Conservation (phyloP, 2,113 vertebrate genomes). For the Beaufortia kweichowensis region DNA sequence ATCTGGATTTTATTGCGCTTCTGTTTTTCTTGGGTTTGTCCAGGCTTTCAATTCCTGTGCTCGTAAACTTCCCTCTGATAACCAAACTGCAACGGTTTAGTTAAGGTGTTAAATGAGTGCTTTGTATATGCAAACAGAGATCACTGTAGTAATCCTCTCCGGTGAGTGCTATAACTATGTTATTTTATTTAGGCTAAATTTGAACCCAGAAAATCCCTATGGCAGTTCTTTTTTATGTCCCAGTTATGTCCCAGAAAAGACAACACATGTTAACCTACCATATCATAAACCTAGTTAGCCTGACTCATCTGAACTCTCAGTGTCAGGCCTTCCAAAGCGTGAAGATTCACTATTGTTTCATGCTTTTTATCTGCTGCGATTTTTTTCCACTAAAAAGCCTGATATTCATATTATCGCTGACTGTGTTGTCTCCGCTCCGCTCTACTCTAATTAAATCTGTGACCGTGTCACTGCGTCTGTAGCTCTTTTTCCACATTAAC, state of each 20-base stretch:
- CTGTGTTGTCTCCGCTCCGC: no score
- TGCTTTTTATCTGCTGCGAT: no score
- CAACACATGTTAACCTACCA: background rate
- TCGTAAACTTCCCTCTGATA: background rate
- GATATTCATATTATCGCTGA: no score
- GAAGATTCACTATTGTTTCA: no score
- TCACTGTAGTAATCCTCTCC: background rate
- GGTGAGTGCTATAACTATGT: no score
- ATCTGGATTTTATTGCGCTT: slow-evolving; percentile 4
- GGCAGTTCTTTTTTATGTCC: background rate
- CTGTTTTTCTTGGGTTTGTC: background rate
- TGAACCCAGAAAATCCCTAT: background rate
- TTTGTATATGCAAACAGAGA: background rate
- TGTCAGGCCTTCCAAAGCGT: background rate
- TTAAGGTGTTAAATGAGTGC: background rate
- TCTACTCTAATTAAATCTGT: no score
- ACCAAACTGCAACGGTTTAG: background rate
- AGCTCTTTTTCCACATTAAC: no score
- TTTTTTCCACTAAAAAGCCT: no score
- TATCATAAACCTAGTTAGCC: background rate
- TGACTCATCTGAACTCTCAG: background rate
- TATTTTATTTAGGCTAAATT: no score
- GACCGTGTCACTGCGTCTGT: no score
- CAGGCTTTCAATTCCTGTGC: background rate
- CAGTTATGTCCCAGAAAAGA: background rate